These are phyloP conservation scores for Plotosus lineatus DNA, from an alignment of 2,113 vertebrate genomes.

Conservation along the genomic window DNA sequence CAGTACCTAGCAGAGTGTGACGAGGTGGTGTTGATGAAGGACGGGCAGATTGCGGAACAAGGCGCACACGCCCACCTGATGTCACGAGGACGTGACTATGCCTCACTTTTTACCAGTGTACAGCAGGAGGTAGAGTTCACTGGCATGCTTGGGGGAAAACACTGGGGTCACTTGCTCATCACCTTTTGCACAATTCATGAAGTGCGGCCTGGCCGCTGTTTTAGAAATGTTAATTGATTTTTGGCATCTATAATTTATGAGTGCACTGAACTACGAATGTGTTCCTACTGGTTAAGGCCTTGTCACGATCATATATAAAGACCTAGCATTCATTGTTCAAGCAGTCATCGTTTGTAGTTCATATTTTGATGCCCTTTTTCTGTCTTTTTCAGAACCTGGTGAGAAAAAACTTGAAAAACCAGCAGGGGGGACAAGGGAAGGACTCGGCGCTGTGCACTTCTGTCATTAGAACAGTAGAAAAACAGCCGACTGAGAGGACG, in stretches of 20 bases:
- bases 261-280: constrained; percentile 60
- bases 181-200: constrained; percentile 68
- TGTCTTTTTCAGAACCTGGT: constrained; percentile 63
- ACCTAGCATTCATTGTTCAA: constrained; percentile 44
- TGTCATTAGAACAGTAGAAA: constrained; percentile 25
- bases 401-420: constrained; percentile 71
- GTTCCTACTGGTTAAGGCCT: constrained; percentile 52
- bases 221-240: constrained; percentile 67
- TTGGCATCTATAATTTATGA: constrained; percentile 65
- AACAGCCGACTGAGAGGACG: constrained; percentile 55
- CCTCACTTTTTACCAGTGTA: constrained; percentile 71
- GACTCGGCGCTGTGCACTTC: constrained; percentile 24
- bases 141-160: constrained; percentile 52
- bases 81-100: constrained; percentile 72
- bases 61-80: constrained; percentile 77
- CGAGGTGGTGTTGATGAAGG: constrained; percentile 77
- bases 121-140: constrained; percentile 73
- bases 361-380: constrained; percentile 18
- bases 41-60: constrained; percentile 75
- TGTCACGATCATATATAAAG: constrained; percentile 61
- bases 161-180: constrained; percentile 52
- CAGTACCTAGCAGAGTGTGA: constrained; percentile 79
- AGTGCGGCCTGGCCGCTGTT: constrained; percentile 43
- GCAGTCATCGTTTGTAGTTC: constrained; percentile 42
- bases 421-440: constrained; percentile 50